These are phyloP conservation scores for Zootermopsis nevadensis DNA, from an alignment of 2,888 invertebrate species.

Conservation along the genomic window DNA sequence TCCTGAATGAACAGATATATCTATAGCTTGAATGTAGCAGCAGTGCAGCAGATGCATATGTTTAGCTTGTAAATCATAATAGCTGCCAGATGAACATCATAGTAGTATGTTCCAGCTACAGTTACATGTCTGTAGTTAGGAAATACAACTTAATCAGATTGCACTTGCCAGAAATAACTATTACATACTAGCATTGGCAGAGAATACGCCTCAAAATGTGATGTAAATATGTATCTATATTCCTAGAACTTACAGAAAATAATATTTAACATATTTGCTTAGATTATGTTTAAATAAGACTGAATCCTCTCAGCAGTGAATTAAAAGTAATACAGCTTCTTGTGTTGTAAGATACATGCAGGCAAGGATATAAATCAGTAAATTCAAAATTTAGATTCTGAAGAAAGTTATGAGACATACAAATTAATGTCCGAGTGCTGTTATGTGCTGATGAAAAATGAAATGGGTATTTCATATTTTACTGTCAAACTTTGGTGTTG, in stretches of 20 bases:
- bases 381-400: not conserved
- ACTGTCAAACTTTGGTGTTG: not conserved
- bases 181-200: conserved; percentile 14
- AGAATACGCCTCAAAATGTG: not conserved
- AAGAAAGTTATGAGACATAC: not conserved
- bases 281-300: conserved; percentile 33
- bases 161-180: not conserved
- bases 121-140: not conserved
- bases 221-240: conserved; percentile 20
- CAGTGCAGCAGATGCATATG: not conserved
- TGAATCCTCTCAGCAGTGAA: conserved; percentile 24
- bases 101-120: not conserved
- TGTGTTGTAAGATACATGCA: not conserved
- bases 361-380: not conserved
- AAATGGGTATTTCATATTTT: not conserved
- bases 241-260: not conserved
- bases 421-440: not conserved
- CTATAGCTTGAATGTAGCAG: not conserved
- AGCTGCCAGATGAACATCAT: not conserved
- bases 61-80: not conserved
- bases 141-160: not conserved
- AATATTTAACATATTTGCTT: conserved; percentile 29
- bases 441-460: not conserved
- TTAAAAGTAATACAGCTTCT: conserved; percentile 6
- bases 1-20: not conserved